phyloP scores from a whole-genome alignment of 2,888 invertebrate species.

The Lasioglossum villosulum region DNA sequence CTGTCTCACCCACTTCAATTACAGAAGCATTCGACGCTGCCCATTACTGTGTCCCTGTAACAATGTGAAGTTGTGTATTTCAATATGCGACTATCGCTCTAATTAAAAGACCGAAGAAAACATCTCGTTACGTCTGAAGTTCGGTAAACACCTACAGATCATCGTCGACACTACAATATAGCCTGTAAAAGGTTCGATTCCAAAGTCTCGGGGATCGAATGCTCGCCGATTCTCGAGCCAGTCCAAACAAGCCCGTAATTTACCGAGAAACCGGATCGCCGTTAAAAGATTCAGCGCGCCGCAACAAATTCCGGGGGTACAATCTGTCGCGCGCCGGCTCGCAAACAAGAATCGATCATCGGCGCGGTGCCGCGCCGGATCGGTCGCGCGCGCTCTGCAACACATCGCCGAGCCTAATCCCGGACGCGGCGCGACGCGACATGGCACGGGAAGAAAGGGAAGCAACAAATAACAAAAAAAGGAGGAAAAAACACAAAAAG shows the following conservation, averaged over 20 bases:
- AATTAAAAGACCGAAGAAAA: not conserved
- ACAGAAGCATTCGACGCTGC: not conserved
- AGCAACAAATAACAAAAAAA: not conserved
- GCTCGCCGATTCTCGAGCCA: not conserved
- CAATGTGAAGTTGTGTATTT: not conserved
- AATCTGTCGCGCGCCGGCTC: conserved; percentile 28
- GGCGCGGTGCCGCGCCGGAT: not conserved
- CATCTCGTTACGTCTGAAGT: not conserved
- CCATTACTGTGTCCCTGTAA: not conserved
- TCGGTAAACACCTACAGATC: not conserved
- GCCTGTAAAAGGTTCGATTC: not conserved
- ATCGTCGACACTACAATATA: not conserved
- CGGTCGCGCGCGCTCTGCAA: not conserved
- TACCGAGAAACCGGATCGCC: not conserved
- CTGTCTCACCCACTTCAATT: too few species aligned
- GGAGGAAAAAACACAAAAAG: not conserved
- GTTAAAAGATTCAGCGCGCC: conserved; percentile 33
- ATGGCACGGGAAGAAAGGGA: not conserved
- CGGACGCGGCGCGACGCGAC: too few species aligned
- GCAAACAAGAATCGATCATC: conserved; percentile 52
- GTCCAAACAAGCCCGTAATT: conserved; percentile 24
- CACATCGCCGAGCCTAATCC: conserved; percentile 10
- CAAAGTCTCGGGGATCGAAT: not conserved
- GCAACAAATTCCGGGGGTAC: conserved; percentile 27
- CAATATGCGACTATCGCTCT: not conserved